Percentiles rank a stretch among this genome's conserved stretches.
Conservation (phyloP, 2,888 invertebrate species). For the Lasioglossum figueresi region DNA sequence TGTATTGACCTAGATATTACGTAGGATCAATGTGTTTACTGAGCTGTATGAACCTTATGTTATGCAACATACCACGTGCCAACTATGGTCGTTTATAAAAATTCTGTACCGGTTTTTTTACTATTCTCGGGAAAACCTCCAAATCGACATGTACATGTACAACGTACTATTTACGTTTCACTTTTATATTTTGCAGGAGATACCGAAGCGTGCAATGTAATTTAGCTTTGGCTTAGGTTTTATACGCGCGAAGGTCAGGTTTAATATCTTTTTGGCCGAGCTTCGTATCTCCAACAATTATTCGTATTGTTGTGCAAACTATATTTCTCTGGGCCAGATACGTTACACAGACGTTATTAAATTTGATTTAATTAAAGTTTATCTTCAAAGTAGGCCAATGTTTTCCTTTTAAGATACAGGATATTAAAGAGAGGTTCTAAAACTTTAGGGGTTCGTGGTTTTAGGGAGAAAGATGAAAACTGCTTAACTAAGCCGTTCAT, state of each 20-base stretch:
- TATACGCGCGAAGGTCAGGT: neutral
- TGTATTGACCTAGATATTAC: conserved; percentile 56
- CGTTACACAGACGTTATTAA: neutral
- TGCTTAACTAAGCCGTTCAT: neutral
- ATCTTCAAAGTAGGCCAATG: neutral
- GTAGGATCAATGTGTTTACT: conserved; percentile 51
- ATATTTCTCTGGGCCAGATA: neutral
- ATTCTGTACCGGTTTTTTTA: neutral
- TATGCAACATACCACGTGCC: conserved; percentile 14
- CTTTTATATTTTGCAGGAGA: neutral
- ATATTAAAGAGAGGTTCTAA: neutral
- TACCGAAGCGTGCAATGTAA: neutral
- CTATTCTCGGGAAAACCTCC: neutral
- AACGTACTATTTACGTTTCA: neutral
- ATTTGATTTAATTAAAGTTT: neutral
- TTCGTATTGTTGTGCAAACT: neutral
- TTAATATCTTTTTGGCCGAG: neutral
- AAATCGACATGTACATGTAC: neutral
- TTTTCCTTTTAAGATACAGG: neutral
- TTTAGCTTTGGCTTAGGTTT: conserved; percentile 1
- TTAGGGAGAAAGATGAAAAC: neutral
- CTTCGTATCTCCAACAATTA: neutral
- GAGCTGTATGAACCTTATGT: conserved; percentile 40
- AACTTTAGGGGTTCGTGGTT: neutral
- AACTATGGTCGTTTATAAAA: neutral